Conservation (phyloP, 2,797 vertebrate species). For the Lepus townsendii region DNA sequence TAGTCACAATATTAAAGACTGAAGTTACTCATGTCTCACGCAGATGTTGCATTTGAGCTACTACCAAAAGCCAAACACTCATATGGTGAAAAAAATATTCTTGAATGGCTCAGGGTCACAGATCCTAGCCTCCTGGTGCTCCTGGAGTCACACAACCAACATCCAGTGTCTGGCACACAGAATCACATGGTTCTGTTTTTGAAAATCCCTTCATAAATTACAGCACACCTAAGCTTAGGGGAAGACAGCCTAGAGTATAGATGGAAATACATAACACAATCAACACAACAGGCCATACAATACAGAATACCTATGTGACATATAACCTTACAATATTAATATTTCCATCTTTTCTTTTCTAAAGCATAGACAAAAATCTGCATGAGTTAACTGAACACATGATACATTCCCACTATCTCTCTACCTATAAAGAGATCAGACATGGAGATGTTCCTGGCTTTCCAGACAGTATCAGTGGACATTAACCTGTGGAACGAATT, state of each 20-base stretch:
- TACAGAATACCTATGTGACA: neutral
- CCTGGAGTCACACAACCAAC: neutral
- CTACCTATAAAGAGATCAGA: constrained; percentile 16
- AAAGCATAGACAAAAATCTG: neutral
- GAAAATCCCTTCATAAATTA: neutral
- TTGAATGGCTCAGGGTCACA: neutral
- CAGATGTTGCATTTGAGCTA: neutral
- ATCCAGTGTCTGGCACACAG: too few relatives aligned
- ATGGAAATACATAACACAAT: neutral
- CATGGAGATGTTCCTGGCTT: neutral
- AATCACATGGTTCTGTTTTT: neutral
- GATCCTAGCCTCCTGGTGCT: neutral
- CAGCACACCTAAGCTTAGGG: neutral
- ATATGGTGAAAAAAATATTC: neutral
- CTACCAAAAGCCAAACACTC: neutral
- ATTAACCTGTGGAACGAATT: constrained; percentile 43
- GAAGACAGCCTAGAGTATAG: neutral
- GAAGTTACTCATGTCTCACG: rapidly evolving
- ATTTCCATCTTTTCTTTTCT: neutral
- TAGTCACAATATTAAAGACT: neutral
- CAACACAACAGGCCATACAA: neutral
- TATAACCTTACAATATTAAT: neutral
- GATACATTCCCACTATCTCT: neutral
- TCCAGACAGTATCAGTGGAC: neutral
- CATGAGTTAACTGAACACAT: neutral